Base-by-base conservation (phyloP, 2,888 invertebrate species). In the Xestobium rufovillosum region DNA sequence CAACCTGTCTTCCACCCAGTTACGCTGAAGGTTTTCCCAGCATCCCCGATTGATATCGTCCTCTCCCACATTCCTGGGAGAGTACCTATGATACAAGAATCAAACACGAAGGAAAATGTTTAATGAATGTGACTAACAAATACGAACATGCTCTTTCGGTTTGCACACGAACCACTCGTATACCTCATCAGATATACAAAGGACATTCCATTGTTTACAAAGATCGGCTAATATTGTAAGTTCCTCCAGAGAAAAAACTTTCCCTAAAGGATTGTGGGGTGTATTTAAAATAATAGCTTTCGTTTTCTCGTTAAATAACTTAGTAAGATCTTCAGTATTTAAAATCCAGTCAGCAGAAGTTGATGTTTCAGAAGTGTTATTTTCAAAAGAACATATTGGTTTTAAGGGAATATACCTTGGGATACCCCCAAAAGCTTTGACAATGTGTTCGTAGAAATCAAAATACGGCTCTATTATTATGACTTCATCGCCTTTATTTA, bases 1-100 rank as follows among this genome's bases (percentile, higher is more conserved):
- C 95, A 95, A 31, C 95, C 95, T 2, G 78, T 76, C 71, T 83
- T 90, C 90, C 89, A 90, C 3, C 95, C 95, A 1, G 95, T 94
- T 9, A 88, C 87, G 23, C 88, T 89, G 69, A 95, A 92, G 1
- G 91, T 88, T 71, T 95, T 95, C 1, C 95, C 95, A 0, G 91
- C 94, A 12, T 91, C 91, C 0, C 94, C 90, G 41, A 95, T 76
- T 0, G 94, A 91, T 15, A 95, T 77, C 0, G 94, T 95, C 4
- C 94, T 73, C 42, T 95, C 89, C 82, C 88, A 95, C 95, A 95
- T 95, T 9, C 68, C 89, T 0, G 94, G 92, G 3, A 96, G 61
- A 0, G 87, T 81, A 0, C 86, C 88, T 80, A 55, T 9, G 33
- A 36, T 2, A 28, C 26, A 9, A 11, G 10, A 28, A n/a, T 10